Percentiles rank a stretch among this genome's conserved stretches.
These are phyloP conservation scores for Oreochromis spilurus DNA, from an alignment of 2,113 vertebrate species.

Conservation along the genomic window DNA sequence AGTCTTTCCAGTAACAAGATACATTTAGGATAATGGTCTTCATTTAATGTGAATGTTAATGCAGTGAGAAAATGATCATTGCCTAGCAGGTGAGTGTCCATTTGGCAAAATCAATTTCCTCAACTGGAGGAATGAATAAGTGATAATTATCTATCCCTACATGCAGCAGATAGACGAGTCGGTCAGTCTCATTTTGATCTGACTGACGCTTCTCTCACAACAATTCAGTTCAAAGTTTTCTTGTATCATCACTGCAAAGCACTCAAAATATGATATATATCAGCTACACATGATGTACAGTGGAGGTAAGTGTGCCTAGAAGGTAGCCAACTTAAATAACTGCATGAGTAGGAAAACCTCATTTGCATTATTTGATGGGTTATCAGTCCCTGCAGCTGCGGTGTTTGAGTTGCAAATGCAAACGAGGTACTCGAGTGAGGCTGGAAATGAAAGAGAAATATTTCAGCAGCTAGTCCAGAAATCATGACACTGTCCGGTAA, in stretches of 20 bases:
- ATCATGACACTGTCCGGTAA: neutral
- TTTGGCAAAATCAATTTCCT: neutral
- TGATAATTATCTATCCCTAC: neutral
- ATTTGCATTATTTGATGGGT: neutral
- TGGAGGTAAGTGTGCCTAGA: neutral
- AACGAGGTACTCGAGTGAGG: neutral
- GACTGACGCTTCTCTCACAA: neutral
- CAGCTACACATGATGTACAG: neutral
- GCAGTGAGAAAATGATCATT: neutral
- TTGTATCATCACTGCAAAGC: neutral
- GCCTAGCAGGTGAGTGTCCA: neutral
- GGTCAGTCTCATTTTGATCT: neutral
- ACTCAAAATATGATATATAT: neutral
- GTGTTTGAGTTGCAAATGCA: neutral
- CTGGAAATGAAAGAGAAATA: neutral
- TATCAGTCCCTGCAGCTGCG: neutral
- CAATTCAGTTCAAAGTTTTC: neutral
- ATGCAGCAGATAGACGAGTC: neutral
- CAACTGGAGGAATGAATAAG: neutral
- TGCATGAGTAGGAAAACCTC: neutral
- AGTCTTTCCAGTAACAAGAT: neutral
- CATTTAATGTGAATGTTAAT: neutral
- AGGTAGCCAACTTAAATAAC: accelerated
- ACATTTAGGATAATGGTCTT: accelerated
- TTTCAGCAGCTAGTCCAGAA: neutral